Evolutionary conservation across 2,888 invertebrate species (phyloP).

Genomic region (Stenichneumon culpator): DNA sequence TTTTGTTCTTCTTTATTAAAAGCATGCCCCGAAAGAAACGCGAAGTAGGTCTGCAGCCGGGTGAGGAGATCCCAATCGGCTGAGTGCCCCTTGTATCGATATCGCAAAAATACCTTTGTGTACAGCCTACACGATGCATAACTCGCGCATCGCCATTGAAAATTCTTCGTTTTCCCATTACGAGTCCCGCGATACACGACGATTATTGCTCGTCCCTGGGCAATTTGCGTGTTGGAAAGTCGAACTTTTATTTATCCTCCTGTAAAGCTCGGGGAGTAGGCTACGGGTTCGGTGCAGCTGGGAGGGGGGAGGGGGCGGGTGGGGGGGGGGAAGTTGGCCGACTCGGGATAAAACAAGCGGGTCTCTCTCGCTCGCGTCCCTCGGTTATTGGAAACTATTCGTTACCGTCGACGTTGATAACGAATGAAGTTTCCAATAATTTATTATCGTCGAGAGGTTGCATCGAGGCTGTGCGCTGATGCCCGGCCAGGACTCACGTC

Average conservation of each 20-base stretch:
- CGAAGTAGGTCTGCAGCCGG: conserved; percentile 25
- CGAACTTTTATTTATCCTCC: neutral
- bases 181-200: conserved; percentile 1
- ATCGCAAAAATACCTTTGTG: neutral
- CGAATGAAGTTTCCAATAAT: conserved; percentile 74
- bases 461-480: conserved; percentile 39
- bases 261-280: conserved; percentile 8
- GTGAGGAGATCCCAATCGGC: conserved; percentile 40
- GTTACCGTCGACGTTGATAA: conserved; percentile 73
- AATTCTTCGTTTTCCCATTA: neutral
- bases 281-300: neutral
- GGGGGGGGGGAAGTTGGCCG: neutral
- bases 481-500: conserved; percentile 19
- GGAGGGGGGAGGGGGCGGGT: neutral
- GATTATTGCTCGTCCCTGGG: conserved; percentile 22
- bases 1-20: conserved; percentile 20
- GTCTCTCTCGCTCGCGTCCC: conserved; percentile 11
- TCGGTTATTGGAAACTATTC: conserved; percentile 74
- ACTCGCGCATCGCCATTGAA: conserved; percentile 12
- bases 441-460: conserved; percentile 66
- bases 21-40: conserved; percentile 27
- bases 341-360: conserved; percentile 44
- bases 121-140: neutral
- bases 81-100: conserved; percentile 40
- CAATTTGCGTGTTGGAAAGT: conserved; percentile 30